These are phyloP conservation scores for Schizothorax lantsangensis DNA, from an alignment of 2,797 vertebrate genomes.

Conservation along the genomic window DNA sequence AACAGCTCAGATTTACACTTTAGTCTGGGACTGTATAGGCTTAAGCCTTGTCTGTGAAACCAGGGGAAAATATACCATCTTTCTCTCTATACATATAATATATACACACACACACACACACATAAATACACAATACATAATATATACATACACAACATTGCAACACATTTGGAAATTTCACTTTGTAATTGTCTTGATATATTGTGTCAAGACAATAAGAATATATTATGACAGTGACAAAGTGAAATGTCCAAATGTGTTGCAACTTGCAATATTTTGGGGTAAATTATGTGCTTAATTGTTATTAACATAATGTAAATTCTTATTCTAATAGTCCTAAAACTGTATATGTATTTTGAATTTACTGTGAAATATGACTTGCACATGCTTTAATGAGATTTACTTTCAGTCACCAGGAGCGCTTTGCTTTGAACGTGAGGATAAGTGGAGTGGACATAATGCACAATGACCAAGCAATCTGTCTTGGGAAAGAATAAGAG, in stretches of 20 bases:
- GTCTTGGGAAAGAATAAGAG: background rate
- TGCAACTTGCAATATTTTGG: background rate
- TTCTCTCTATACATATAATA: too few species aligned
- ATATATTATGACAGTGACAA: too few species aligned
- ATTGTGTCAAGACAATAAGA: too few species aligned
- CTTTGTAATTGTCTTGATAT: background rate
- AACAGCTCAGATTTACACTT: too few species aligned
- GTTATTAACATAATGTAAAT: background rate
- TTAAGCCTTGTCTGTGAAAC: too few species aligned
- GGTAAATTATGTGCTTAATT: background rate
- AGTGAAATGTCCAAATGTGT: too few species aligned
- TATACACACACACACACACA: background rate
- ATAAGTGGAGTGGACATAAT: background rate
- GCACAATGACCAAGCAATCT: slow-evolving; percentile 1
- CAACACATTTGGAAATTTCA: background rate
- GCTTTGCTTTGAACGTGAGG: background rate
- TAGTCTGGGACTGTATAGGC: too few species aligned
- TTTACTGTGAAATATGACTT: background rate
- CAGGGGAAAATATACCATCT: too few species aligned
- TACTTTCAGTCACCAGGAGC: background rate
- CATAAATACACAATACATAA: background rate
- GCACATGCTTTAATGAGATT: background rate
- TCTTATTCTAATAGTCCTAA: background rate
- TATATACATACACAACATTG: background rate
- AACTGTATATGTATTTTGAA: background rate